Evolutionary conservation across 1,140 invertebrate genomes (phyloP).

Genomic region (Camponotus vicinus): DNA sequence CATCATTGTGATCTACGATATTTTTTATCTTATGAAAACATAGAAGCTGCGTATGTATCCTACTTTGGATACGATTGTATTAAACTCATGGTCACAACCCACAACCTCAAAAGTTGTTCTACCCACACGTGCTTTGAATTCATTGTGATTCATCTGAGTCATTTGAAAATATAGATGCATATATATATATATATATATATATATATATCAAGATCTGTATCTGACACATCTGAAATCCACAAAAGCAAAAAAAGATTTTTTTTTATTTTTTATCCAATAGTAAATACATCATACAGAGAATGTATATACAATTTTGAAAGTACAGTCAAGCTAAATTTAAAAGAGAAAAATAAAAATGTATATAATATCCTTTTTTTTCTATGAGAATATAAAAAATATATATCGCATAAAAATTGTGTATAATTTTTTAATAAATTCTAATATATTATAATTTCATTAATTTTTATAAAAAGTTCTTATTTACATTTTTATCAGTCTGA

Average conservation of each 20-base stretch:
- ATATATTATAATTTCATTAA: neutral
- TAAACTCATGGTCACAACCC: conserved; percentile 79
- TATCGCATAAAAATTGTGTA: neutral
- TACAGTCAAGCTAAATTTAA: neutral
- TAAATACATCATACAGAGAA: neutral
- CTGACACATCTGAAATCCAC: neutral
- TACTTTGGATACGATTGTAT: conserved; percentile 76
- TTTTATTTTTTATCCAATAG: neutral
- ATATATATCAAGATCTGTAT: neutral
- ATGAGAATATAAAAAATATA: neutral
- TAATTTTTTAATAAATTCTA: conserved; percentile 5
- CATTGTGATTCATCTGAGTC: conserved; percentile 33
- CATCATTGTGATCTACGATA: conserved; percentile 45
- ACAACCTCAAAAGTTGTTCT: conserved; percentile 80
- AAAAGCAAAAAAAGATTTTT: neutral
- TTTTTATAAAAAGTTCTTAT: neutral
- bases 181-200: no score
- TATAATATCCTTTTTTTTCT: neutral
- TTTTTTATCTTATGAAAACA: conserved; percentile 44
- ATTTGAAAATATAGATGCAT: conserved; percentile 35
- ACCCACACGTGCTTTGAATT: conserved; percentile 70
- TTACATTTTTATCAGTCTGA: neutral
- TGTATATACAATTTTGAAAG: neutral
- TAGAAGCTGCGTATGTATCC: conserved; percentile 51
- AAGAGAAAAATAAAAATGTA: neutral